A percentile compares a stretch with the other conserved stretches of the same genome.
These are phyloP conservation scores for Aplodontia rufa DNA, from an alignment of 2,113 vertebrate genomes.

Conservation along the genomic window DNA sequence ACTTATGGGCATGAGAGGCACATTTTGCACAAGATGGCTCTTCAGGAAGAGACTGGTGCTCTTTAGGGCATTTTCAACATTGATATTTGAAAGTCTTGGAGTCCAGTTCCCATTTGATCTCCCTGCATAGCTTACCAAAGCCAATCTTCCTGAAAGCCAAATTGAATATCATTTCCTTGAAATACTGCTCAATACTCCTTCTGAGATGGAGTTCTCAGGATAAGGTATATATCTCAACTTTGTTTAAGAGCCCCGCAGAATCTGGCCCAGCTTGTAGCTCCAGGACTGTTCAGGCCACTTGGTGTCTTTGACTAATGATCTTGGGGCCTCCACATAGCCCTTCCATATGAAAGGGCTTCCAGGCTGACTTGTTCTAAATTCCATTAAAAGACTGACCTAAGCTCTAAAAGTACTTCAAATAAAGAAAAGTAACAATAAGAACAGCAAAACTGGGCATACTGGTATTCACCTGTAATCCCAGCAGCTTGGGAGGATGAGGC, in stretches of 20 bases:
- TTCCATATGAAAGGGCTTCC: background rate
- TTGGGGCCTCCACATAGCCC: background rate
- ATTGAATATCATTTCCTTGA: background rate
- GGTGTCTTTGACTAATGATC: background rate
- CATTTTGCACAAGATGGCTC: background rate
- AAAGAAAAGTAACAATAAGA: background rate
- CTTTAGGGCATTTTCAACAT: background rate
- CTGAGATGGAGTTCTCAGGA: background rate
- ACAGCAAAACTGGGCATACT: conserved; percentile 12
- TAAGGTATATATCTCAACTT: background rate
- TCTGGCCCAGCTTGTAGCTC: background rate
- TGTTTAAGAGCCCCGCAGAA: too few relatives aligned
- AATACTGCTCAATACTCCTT: background rate
- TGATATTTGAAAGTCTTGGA: background rate
- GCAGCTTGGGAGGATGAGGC: too few relatives aligned
- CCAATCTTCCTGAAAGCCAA: background rate
- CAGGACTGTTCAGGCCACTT: background rate
- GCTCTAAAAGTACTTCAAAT: conserved; percentile 16
- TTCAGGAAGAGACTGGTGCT: background rate
- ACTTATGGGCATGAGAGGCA: background rate
- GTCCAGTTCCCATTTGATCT: background rate
- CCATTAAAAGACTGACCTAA: background rate
- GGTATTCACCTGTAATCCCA: too few relatives aligned
- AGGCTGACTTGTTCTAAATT: background rate
- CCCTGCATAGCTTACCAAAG: background rate